phyloP scores from a whole-genome alignment of 2,888 invertebrate species.

The Cecidostiba fungosa region DNA sequence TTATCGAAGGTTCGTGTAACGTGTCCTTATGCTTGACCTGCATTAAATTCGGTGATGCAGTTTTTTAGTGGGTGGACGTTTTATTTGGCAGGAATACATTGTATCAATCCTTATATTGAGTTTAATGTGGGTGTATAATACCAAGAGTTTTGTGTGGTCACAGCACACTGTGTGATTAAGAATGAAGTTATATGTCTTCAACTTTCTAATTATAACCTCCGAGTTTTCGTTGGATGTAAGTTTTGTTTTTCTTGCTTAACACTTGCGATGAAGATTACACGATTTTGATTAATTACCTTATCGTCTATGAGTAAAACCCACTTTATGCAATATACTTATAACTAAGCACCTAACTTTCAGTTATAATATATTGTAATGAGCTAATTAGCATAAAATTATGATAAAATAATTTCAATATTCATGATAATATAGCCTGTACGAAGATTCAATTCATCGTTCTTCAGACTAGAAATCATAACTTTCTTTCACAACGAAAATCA shows the following conservation, averaged over 20 bases:
- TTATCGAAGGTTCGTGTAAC: background rate
- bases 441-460: too few relatives aligned
- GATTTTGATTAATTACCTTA: slow-evolving; percentile 6
- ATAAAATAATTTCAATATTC: background rate
- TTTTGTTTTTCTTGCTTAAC: background rate
- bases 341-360: background rate
- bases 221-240: background rate
- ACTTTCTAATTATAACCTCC: background rate
- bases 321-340: slow-evolving; percentile 2
- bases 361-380: background rate
- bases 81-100: background rate
- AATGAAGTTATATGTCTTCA: background rate
- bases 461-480: background rate
- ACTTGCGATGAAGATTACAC: background rate
- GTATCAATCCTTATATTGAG: too few relatives aligned
- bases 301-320: background rate
- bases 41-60: background rate
- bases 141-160: background rate
- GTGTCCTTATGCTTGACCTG: background rate
- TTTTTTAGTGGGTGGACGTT: background rate
- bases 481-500: background rate
- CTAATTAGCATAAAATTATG: background rate
- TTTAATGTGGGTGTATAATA: too few relatives aligned
- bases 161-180: background rate
- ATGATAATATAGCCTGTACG: too few relatives aligned